These are phyloP conservation scores for Ceratitis capitata DNA, from an alignment of 1,140 invertebrate genomes.

Conservation along the genomic window DNA sequence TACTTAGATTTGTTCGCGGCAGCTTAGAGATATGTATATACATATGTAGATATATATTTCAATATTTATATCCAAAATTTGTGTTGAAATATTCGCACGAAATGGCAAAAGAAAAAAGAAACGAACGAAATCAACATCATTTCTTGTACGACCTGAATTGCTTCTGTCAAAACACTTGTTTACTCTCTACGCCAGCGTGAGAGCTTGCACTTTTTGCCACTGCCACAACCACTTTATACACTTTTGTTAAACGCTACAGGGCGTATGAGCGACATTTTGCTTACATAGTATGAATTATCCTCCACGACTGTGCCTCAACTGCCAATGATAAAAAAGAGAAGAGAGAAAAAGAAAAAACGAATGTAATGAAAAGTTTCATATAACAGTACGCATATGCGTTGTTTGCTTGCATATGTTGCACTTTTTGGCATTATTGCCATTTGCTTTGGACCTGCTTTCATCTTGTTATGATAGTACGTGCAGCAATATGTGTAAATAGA, in stretches of 20 bases:
- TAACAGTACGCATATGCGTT: constrained; percentile 12
- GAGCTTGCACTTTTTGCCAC: neutral
- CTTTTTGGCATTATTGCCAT: neutral
- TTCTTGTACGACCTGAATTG: neutral
- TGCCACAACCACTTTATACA: neutral
- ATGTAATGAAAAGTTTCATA: constrained; percentile 3
- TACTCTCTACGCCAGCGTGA: neutral
- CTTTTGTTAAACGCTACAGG: neutral
- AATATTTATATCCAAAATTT: neutral
- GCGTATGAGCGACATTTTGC: neutral
- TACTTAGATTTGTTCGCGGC: too few species aligned
- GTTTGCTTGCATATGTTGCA: neutral
- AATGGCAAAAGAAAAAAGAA: too few species aligned
- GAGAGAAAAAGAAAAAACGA: neutral
- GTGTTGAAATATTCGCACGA: too few species aligned
- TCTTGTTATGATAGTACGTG: neutral
- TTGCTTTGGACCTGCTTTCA: neutral
- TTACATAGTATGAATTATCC: neutral
- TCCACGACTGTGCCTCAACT: neutral
- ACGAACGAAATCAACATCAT: too few species aligned
- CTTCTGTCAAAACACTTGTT: neutral
- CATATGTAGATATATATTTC: neutral
- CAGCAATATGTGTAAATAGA: neutral
- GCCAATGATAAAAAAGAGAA: neutral
- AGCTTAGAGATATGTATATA: too few species aligned